These are phyloP conservation scores for Penaeus indicus DNA, from an alignment of 1,140 invertebrate genomes.

Conservation along the genomic window DNA sequence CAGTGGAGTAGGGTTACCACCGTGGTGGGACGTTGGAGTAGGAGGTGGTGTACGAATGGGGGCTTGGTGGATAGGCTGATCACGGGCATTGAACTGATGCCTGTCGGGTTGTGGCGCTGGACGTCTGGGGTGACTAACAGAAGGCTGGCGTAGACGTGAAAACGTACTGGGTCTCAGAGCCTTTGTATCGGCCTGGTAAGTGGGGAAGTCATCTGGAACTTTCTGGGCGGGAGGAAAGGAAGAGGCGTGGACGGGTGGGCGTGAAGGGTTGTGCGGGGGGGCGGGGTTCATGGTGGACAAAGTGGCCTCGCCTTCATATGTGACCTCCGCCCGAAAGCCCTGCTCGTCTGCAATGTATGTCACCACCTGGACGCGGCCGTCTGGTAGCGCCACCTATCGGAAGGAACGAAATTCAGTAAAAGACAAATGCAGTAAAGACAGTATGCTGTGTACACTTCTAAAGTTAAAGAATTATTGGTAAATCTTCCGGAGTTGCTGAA, in stretches of 20 bases:
- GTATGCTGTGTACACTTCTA: no score
- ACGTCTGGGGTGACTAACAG: neutral
- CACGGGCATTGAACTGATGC: neutral
- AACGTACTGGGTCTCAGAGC: no score
- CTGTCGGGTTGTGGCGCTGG: neutral
- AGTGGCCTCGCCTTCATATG: conserved; percentile 62
- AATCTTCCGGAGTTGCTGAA: no score
- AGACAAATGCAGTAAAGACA: no score
- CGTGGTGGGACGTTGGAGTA: neutral
- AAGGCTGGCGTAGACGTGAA: no score
- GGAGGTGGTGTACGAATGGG: neutral
- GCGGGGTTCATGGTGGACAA: neutral
- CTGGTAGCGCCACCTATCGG: conserved; percentile 62
- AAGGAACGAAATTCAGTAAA: neutral
- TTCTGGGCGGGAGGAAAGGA: neutral
- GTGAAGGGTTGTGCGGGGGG: neutral
- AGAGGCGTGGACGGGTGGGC: neutral
- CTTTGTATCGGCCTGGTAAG: neutral
- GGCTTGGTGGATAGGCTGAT: neutral
- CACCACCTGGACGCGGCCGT: conserved; percentile 67
- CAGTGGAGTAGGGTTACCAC: neutral
- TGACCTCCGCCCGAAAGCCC: conserved; percentile 69
- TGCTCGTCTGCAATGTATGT: conserved; percentile 69
- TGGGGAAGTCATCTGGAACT: neutral
- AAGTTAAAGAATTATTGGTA: no score